These are phyloP conservation scores for Rugalucina vietnamica DNA, from an alignment of 2,888 invertebrate genomes.

Conservation along the genomic window DNA sequence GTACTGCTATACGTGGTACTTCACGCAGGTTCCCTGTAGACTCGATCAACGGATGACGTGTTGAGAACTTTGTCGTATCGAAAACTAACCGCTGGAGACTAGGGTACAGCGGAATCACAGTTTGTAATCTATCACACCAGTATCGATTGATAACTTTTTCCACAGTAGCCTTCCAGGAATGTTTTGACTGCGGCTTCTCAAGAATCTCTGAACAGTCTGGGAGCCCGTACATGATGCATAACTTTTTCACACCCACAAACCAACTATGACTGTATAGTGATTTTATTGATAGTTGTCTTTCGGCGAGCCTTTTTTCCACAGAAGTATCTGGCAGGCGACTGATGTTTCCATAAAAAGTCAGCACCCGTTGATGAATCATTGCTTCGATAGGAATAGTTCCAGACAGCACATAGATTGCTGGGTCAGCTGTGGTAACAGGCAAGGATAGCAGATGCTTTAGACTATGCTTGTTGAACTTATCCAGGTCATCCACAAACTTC, in stretches of 20 bases:
- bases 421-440: background rate
- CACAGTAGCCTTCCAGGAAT: background rate
- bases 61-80: no score
- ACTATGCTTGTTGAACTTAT: background rate
- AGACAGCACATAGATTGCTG: background rate
- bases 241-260: background rate
- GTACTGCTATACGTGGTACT: no score
- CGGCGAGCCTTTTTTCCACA: background rate
- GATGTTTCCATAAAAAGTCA: background rate
- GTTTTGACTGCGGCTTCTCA: background rate
- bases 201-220: background rate
- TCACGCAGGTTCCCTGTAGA: no score
- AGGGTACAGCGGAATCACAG: background rate
- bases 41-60: no score
- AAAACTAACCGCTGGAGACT: no score
- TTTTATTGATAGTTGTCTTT: background rate
- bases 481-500: background rate
- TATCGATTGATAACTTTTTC: background rate
- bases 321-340: background rate
- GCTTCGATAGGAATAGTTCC: background rate
- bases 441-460: background rate
- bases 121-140: background rate
- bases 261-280: background rate
- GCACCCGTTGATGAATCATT: background rate
- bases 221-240: background rate